phyloP scores from a whole-genome alignment of 1,140 invertebrate genomes.

The Diorhabda elongata region DNA sequence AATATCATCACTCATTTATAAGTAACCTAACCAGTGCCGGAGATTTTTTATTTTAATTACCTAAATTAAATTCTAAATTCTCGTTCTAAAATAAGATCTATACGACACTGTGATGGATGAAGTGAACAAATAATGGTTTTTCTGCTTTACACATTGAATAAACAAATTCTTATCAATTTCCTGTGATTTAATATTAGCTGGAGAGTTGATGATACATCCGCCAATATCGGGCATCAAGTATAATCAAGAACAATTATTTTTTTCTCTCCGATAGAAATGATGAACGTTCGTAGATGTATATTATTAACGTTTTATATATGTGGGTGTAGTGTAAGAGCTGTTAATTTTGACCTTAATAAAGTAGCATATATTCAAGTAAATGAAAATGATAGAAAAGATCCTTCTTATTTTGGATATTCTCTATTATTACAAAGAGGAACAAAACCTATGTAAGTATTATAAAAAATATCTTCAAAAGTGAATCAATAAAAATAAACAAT shows the following conservation, averaged over 20 bases:
- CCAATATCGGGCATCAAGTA: too few relatives aligned
- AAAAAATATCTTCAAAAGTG: not conserved
- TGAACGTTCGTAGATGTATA: not conserved
- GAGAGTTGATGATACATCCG: too few relatives aligned
- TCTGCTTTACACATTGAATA: not conserved
- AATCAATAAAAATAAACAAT: not conserved
- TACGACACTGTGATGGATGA: too few relatives aligned
- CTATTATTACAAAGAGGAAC: conserved; percentile 14
- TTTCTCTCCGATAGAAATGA: not conserved
- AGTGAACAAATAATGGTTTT: not conserved
- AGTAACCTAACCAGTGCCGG: too few relatives aligned
- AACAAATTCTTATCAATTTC: not conserved
- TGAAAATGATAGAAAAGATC: not conserved
- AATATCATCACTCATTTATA: too few relatives aligned
- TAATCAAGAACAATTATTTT: not conserved
- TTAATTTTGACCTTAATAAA: conserved; percentile 3
- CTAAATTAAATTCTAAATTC: too few relatives aligned
- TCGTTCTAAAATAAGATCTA: too few relatives aligned
- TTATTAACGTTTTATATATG: not conserved
- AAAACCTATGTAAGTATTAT: not conserved
- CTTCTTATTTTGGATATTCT: conserved; percentile 10
- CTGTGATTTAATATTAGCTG: not conserved
- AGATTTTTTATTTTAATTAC: too few relatives aligned
- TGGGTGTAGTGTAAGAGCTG: not conserved
- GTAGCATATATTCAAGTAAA: not conserved